Percentiles rank a stretch among this genome's conserved stretches.
Conservation (phyloP, 2,888 invertebrate species). For the Nasonia oneida region DNA sequence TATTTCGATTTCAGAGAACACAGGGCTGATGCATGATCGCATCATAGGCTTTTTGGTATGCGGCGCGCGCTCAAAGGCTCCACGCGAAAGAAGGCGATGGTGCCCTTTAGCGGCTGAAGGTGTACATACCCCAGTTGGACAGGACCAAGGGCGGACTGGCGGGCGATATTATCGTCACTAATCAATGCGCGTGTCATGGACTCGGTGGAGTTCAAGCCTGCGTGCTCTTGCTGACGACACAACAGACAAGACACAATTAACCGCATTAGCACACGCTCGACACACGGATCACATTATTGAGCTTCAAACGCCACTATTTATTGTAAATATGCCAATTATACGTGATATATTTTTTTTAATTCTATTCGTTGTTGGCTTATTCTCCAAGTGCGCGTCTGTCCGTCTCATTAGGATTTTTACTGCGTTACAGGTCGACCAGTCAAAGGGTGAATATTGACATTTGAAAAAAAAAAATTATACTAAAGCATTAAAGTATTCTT, state of each 20-base stretch:
- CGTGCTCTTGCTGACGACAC: constrained; percentile 88
- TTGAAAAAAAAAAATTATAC: background rate
- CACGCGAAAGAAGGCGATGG: background rate
- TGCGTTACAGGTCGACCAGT: background rate
- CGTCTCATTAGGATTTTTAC: constrained; percentile 27
- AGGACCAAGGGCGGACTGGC: constrained; percentile 92
- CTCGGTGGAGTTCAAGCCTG: constrained; percentile 95
- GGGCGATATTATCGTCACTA: constrained; percentile 92
- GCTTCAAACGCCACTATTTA: constrained; percentile 25
- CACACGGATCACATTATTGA: constrained; percentile 37
- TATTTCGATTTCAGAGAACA: background rate
- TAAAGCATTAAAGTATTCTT: background rate
- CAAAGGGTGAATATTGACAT: background rate
- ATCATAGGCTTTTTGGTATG: background rate
- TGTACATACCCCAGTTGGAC: constrained; percentile 97
- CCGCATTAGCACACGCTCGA: constrained; percentile 79
- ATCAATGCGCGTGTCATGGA: constrained; percentile 97
- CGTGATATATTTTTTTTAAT: background rate
- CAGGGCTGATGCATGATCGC: background rate
- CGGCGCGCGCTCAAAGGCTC: background rate
- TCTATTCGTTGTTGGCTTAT: background rate
- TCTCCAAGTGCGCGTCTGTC: constrained; percentile 5
- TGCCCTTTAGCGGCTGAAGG: constrained; percentile 58
- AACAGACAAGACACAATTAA: constrained; percentile 74
- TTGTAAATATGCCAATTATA: background rate